Base-by-base conservation (phyloP, 2,797 vertebrate genomes). In the Megalops cyprinoides region DNA sequence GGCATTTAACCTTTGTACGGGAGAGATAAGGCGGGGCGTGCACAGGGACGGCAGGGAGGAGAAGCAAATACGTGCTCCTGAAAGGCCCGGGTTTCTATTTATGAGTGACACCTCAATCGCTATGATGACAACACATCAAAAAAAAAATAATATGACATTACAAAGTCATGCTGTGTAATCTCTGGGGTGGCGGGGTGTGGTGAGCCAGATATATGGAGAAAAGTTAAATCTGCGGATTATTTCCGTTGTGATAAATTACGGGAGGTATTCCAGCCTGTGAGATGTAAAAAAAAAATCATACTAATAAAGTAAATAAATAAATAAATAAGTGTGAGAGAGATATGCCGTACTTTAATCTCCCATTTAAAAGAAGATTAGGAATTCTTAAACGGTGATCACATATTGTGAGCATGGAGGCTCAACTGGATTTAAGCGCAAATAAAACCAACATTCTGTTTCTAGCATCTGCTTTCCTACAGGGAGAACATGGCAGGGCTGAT, bases 1-100 rank as follows among this genome's bases (percentile, higher is more conserved):
- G 81, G 82, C 77, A 58, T 89, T 91, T 89, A 87, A 88, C 89
- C 89, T 85, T 81, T 78, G 69, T 37, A 49, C 44, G 39, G 81
- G 82, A 51, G 34, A 78, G 82, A 89, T 79, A 76, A 65, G 81
- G 78, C 37, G 74, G 79, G 82, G 88, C 87, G 1, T 80, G 88
- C 89, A 74, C 74, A 20, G 34, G 2, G 31, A 18, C 12, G 3
- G 31, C 39, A 77, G 48, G 51, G n/a, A 14, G 34, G 75, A 84
- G 25, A 28, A 23, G 77, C 84, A 84, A 84, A 87, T 85, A 84
- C 83, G 82, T 77, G 83, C 49, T 77, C n/a, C 80, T 74, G 39
- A 31, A 79, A 76, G 74, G 55, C 82, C 39, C 76, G 55, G 55
- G 8, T 80, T 37, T 79, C 77, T 62, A 75, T 87, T 86, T 80